Percentiles rank a stretch among this genome's conserved stretches.
phyloP scores from a whole-genome alignment of 1,140 invertebrate species.

The Platorchestia sp. region DNA sequence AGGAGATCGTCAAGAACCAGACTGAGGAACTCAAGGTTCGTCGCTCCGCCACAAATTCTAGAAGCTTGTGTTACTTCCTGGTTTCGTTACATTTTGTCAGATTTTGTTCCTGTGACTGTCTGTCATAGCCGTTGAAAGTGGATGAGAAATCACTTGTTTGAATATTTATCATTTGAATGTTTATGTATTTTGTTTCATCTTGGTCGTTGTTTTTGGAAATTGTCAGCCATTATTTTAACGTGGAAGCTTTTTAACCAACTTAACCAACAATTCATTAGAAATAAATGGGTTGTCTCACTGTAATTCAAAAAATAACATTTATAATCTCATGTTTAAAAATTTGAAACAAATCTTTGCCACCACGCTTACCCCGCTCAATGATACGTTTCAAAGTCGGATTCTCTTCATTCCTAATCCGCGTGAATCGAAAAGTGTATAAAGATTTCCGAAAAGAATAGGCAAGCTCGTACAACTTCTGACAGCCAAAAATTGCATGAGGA shows the following conservation, averaged over 20 bases:
- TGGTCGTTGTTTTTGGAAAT: too few relatives aligned
- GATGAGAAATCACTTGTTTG: too few relatives aligned
- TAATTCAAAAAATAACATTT: too few relatives aligned
- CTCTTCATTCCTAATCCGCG: neutral
- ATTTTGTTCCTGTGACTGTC: neutral
- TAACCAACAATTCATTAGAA: too few relatives aligned
- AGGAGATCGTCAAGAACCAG: conserved; percentile 86
- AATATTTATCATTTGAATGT: too few relatives aligned
- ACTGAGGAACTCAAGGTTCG: conserved; percentile 84
- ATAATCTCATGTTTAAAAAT: neutral
- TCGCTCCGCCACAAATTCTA: neutral
- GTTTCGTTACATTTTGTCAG: neutral
- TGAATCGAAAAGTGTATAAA: neutral
- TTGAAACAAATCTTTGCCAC: neutral
- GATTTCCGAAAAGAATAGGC: neutral
- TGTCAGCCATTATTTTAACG: too few relatives aligned
- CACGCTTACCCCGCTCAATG: neutral
- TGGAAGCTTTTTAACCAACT: too few relatives aligned
- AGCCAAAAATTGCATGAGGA: neutral
- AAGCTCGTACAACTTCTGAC: conserved; percentile 23
- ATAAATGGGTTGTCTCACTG: too few relatives aligned
- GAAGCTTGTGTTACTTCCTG: neutral
- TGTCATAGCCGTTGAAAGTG: neutral
- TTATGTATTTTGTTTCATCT: too few relatives aligned
- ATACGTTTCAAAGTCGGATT: too few relatives aligned